Evolutionary conservation across 2,888 invertebrate species (phyloP), one percentile per base, ranked within the genome.

Genomic region (Pollenia angustigena): DNA sequence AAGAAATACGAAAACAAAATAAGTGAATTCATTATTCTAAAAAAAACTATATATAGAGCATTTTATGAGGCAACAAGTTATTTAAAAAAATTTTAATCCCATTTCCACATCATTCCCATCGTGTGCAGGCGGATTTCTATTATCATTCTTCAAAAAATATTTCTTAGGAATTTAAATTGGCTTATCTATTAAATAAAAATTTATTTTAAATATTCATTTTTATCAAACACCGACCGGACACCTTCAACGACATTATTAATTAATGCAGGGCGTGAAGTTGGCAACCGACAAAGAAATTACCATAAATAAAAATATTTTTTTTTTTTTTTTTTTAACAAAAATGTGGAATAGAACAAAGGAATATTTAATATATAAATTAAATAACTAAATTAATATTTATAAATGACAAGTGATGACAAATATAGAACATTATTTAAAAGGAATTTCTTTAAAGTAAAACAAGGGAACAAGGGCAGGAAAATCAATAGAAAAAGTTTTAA

Each of bases 351-450:
- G 12, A 62, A 62, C 14, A 52, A 48, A 78, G 40, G 48, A 32
- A 48, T 68, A 16, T 56, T 66, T 66, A 44, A 76, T 56, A 46
- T n/a, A 52, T 12, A 81, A 23, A 62, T 50, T 4, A 68, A 44
- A 60, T 12, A 11, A 71, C 23, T 1, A 64, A 75, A 56, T 56
- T 50, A 81, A 85, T 60, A 80, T 68, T 69, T 66, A 69, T 68
- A 48, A 62, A 72, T 79, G 58, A 56, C 66, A 78, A 78, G 18
- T 54, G 56, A 56, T 48, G 66, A 68, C 40, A 78, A 16, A 14
- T 58, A 58, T 11, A 66, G 8, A 44, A 62, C 10, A 23, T 4
- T 14, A 52, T 23, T 32, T 64, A 1, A 42, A 1, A n/a, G 7
- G n/a, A 75, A 60, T 46, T 16, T 40, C 12, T 4, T 72, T 11